These are phyloP conservation scores for Perccottus glenii DNA, from an alignment of 2,113 vertebrate species.

Conservation along the genomic window DNA sequence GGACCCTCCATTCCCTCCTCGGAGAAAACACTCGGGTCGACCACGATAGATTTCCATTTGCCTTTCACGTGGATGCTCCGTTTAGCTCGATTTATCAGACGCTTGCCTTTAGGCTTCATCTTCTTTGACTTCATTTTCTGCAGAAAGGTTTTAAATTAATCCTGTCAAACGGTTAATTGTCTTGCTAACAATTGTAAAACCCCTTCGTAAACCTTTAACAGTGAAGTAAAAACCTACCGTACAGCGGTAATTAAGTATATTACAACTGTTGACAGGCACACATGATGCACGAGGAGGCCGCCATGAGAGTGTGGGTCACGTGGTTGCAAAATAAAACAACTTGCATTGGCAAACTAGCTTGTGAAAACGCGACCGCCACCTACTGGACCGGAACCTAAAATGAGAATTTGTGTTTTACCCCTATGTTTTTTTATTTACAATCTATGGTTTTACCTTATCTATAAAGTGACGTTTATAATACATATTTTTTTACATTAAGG, in stretches of 20 bases:
- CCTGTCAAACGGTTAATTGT: too few relatives aligned
- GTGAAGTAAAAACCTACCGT: not conserved
- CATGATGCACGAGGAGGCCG: constrained; percentile 65
- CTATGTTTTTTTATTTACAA: not conserved
- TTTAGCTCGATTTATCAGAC: constrained; percentile 45
- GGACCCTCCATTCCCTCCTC: constrained; percentile 85
- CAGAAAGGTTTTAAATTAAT: not conserved
- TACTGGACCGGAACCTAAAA: not conserved
- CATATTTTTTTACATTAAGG: too few relatives aligned
- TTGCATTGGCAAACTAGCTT: not conserved
- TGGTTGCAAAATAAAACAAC: constrained; percentile 67
- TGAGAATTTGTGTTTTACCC: not conserved
- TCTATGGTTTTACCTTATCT: not conserved
- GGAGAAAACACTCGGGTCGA: constrained; percentile 87
- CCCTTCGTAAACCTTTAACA: not conserved
- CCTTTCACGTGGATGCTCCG: constrained; percentile 84
- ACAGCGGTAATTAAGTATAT: not conserved
- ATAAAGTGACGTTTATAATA: not conserved
- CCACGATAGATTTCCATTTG: constrained; percentile 85
- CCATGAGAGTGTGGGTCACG: constrained; percentile 74
- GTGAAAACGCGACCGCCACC: not conserved
- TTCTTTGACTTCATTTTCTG: constrained; percentile 83
- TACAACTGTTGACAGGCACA: constrained; percentile 9
- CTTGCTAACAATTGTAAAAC: not conserved
- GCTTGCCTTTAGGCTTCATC: constrained; percentile 45